These are phyloP conservation scores for Hemicentrotus pulcherrimus DNA, from an alignment of 35 echinoderm and acorn worm species.

Conservation along the genomic window DNA sequence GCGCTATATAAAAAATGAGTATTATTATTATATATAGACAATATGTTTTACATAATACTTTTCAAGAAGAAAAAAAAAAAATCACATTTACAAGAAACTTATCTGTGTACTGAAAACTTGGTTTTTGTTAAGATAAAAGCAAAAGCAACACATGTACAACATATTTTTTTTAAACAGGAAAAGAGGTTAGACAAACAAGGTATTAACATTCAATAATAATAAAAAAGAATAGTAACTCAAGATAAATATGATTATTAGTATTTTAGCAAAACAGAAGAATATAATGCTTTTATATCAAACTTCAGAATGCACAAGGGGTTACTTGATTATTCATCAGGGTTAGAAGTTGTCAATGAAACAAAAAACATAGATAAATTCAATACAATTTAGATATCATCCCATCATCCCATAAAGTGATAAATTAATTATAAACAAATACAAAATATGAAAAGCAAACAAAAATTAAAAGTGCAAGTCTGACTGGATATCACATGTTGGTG, in stretches of 20 bases:
- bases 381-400: not conserved
- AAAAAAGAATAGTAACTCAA: not conserved
- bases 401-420: not conserved
- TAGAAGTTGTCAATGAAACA: too few species aligned
- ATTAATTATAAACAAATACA: too few species aligned
- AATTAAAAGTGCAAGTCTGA: not conserved
- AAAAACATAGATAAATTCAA: not conserved
- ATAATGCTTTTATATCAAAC: not conserved
- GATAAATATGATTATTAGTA: not conserved
- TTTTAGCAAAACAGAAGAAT: not conserved
- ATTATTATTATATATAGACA: too few species aligned
- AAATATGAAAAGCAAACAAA: not conserved
- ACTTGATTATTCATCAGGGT: too few species aligned
- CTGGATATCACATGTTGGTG: not conserved
- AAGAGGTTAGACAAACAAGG: not conserved
- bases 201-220: not conserved
- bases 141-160: too few species aligned
- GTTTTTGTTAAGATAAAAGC: too few species aligned
- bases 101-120: too few species aligned
- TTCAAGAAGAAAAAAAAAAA: too few species aligned
- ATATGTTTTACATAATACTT: too few species aligned
- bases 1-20: too few species aligned
- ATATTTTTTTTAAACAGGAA: not conserved
- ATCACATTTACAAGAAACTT: too few species aligned
- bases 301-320: not conserved